Evolutionary conservation across 2,113 vertebrate species (phyloP), one percentile per base, ranked within the genome.

Genomic region (Oceanites oceanicus): DNA sequence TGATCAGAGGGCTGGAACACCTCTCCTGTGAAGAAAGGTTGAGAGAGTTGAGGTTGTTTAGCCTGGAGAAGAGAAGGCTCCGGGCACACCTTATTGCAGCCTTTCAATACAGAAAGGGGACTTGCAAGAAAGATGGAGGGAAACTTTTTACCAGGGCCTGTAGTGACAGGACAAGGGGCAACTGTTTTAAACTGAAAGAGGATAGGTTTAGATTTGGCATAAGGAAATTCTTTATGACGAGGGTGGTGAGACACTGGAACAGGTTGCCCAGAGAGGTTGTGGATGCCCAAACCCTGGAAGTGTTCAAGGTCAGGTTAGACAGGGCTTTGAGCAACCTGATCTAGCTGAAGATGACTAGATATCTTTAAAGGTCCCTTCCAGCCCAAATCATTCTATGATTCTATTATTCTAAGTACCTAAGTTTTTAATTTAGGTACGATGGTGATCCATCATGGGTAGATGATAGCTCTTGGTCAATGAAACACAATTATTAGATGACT

Each of bases 81-180:
- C 10, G 9, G 11, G n/a, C 14, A 56, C 9, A 56, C 3, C 0
- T 50, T 52, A 13, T 25, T 55, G 36, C 1, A 1, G 16, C 3
- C 5, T 70, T 85, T 47, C 16, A 73, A 20, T 47, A 47, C 6
- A 22, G 13, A 42, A 85, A 55, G 8, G 2, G 16, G 3, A 3
- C 27, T 49, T 71, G 12, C 14, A 79, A 58, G 27, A 66, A 42
- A 66, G 20, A 47, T 23, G 15, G 25, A 19, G 74, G 52, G 32
- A 44, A 14, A 6, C 10, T 18, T 80, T 80, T 65, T 56, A 81
- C 1, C 6, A 49, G 16, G 13, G 5, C 21, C 27, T 83, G 21
- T 49, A 63, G 62, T 10, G 42, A 55, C 9, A 45, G 11, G 22
- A 32, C 2, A 11, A 50, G 15, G 7, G 15, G 2, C 1, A 38